phyloP scores from a whole-genome alignment of 2,888 invertebrate species.

The Flabesymbios commensalis region DNA sequence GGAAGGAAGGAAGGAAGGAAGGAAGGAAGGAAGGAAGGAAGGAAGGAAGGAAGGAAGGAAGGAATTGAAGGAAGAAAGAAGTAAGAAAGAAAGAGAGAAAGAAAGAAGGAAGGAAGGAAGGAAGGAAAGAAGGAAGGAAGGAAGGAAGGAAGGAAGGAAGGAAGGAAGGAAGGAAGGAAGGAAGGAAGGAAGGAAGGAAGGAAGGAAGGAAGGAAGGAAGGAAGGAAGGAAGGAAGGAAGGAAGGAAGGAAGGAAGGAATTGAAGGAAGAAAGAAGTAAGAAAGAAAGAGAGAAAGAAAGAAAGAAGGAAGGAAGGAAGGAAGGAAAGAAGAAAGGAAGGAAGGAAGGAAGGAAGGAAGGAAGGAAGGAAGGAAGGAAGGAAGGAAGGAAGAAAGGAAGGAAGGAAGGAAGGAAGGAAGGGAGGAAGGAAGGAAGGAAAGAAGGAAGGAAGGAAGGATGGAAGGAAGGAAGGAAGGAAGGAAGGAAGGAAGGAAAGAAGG shows the following conservation, averaged over 20 bases:
- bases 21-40: not conserved
- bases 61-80: too few species aligned
- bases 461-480: not conserved
- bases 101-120: not conserved
- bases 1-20: constrained; percentile 2
- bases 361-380: not conserved
- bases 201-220: not conserved
- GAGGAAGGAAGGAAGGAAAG: not conserved
- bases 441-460: not conserved
- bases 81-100: not conserved
- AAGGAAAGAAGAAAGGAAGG: not conserved
- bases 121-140: not conserved
- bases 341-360: not conserved
- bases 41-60: constrained; percentile 4
- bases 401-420: not conserved
- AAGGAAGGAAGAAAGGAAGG: not conserved
- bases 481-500: too few species aligned
- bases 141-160: not conserved
- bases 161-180: not conserved
- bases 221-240: not conserved
- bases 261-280: too few species aligned
- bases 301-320: not conserved
- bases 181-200: not conserved
- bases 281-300: too few species aligned
- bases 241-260: not conserved